Percentiles rank a stretch among this genome's conserved stretches.
Conservation (phyloP, 2,113 vertebrate genomes). For the Nesogale talazaci region DNA sequence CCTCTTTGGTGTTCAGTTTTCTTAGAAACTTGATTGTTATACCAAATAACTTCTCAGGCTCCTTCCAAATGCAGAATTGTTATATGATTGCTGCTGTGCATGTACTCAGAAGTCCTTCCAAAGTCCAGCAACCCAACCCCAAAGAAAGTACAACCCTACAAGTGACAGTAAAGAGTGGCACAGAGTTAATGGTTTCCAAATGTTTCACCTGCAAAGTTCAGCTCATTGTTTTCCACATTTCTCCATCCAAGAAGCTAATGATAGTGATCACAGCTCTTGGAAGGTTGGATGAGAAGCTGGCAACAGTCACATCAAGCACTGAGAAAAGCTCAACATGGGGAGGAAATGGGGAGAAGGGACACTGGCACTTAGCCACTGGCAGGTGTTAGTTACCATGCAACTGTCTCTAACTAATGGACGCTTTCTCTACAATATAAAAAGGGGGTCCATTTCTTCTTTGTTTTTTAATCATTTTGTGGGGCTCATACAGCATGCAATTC, state of each 20-base stretch:
- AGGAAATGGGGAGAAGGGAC: background rate
- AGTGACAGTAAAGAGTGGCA: background rate
- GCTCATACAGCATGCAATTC: no score
- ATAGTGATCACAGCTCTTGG: conserved; percentile 41
- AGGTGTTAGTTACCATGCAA: no score
- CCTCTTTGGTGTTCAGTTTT: background rate
- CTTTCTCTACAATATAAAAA: no score
- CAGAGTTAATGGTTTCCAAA: background rate
- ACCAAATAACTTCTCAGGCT: background rate
- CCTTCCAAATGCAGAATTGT: background rate
- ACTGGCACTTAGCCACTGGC: background rate
- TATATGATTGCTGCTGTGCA: background rate
- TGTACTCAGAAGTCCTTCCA: no score
- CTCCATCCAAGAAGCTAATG: conserved; percentile 27
- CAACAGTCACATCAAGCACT: background rate
- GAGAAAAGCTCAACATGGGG: background rate
- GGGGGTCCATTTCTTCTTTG: no score
- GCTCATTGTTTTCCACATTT: background rate
- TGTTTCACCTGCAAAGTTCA: conserved; percentile 12
- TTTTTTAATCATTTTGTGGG: no score
- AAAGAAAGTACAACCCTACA: background rate
- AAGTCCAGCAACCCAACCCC: background rate
- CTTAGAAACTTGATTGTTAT: background rate
- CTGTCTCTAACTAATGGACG: no score
- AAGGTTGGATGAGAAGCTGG: conserved; percentile 1